phyloP scores from a whole-genome alignment of 2,888 invertebrate species.

The Cephus rjabovi region DNA sequence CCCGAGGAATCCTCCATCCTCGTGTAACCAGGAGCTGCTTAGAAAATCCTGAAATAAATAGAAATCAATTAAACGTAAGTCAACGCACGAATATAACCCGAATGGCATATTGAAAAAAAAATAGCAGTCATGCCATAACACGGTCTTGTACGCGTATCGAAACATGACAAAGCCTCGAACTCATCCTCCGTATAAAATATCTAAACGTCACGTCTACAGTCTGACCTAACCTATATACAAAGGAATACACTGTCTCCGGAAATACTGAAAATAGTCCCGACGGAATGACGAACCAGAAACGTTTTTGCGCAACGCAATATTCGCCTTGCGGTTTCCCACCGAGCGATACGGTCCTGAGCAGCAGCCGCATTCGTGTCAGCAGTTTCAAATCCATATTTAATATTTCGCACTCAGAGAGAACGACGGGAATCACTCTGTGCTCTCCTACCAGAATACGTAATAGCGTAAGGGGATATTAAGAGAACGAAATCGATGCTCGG shows the following conservation, averaged over 20 bases:
- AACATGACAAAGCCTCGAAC: not conserved
- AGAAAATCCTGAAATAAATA: slow-evolving; percentile 26
- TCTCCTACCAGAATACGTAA: not conserved
- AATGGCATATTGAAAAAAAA: not conserved
- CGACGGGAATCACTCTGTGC: not conserved
- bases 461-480: not conserved
- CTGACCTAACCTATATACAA: not conserved
- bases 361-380: too few relatives aligned
- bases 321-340: not conserved
- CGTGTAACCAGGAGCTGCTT: slow-evolving; percentile 6
- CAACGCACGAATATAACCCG: not conserved
- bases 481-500: not conserved
- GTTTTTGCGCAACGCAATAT: not conserved
- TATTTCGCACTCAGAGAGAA: too few relatives aligned
- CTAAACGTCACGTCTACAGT: not conserved
- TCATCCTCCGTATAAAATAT: not conserved
- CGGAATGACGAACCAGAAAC: not conserved
- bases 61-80: not conserved
- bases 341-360: not conserved
- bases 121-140: not conserved
- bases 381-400: too few relatives aligned
- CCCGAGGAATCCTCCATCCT: slow-evolving; percentile 31
- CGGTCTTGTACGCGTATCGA: not conserved
- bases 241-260: not conserved
- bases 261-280: not conserved